phyloP scores from a whole-genome alignment of 2,797 vertebrate genomes.

The Etheostoma nigrum region DNA sequence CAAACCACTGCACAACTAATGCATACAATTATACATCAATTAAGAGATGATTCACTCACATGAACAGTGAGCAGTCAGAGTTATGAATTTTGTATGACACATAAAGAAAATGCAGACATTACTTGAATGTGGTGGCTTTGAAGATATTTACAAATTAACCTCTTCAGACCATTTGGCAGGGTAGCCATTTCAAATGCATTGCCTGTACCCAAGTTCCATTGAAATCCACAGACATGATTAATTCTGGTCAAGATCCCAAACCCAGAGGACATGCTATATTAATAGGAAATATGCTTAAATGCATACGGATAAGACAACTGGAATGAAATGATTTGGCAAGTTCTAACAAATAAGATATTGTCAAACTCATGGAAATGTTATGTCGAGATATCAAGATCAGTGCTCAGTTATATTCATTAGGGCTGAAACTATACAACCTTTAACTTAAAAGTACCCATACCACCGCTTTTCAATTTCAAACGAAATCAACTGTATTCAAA shows the following conservation, averaged over 20 bases:
- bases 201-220: neutral
- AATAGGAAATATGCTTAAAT: constrained; percentile 4
- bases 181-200: constrained; percentile 20
- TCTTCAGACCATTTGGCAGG: constrained; percentile 14
- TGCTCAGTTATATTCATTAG: neutral
- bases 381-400: neutral
- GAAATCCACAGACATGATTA: neutral
- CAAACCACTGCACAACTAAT: constrained; percentile 50
- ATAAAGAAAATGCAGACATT: constrained; percentile 42
- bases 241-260: constrained; percentile 11
- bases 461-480: constrained; percentile 41
- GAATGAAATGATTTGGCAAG: neutral
- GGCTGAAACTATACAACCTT: constrained; percentile 9
- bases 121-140: constrained; percentile 28
- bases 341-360: neutral
- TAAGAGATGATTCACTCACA: constrained; percentile 47
- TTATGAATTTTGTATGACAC: constrained; percentile 32
- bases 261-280: constrained; percentile 16
- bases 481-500: constrained; percentile 40
- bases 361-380: neutral
- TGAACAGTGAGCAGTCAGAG: constrained; percentile 20
- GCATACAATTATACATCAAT: constrained; percentile 55
- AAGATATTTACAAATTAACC: constrained; percentile 45
- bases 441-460: neutral
- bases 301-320: neutral